Evolutionary conservation across 1,140 invertebrate species (phyloP), one percentile per base, ranked within the genome.

Genomic region (Atopsyche davidsoni): DNA sequence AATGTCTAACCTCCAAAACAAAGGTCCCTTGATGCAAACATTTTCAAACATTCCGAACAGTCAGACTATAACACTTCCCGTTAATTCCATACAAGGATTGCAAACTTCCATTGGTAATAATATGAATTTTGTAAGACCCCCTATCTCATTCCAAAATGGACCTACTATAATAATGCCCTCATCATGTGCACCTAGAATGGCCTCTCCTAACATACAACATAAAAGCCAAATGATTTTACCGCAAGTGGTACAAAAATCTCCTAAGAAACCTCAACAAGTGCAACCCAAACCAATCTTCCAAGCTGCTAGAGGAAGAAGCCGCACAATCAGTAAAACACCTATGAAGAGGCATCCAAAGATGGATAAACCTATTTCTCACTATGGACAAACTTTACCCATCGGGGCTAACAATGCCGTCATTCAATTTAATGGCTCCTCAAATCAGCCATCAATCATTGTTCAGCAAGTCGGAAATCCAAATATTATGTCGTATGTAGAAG

Each of bases 401-500:
- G 68, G 69, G 34, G 60, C 60, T 14, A 67, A 68, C 11, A 70
- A 70, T 41, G 68, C 69, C 36, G 68, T 73, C 7, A 70, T 75
- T 54, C 72, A 75, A 57, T 59, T 73, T 31, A 70, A 73, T 44
- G 69, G 70, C 43, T 65, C 72, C 46, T 67, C 67, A 19, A 68
- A 68, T 11, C 71, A 73, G 53, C 79, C 79, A 2, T 79, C 80
- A 1, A 78, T 82, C 9, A 81, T 84, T 46, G 70, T 85, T 1
- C 82, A 84, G 60, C 81, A 81, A 57, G 73, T 84, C 4, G 72
- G 79, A 19, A 76, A 80, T 41, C 75, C 77, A 39, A 80, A 79
- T 56, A 76, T 83, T 50, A 76, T 85, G 68, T 83, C 83, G 2
- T 85, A 83, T 66, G 78, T 85, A 0, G 81, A 84, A 58, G 75